Evolutionary conservation across 2,113 vertebrate genomes (phyloP), one percentile per base, ranked within the genome.

Genomic region (Jaculus jaculus): DNA sequence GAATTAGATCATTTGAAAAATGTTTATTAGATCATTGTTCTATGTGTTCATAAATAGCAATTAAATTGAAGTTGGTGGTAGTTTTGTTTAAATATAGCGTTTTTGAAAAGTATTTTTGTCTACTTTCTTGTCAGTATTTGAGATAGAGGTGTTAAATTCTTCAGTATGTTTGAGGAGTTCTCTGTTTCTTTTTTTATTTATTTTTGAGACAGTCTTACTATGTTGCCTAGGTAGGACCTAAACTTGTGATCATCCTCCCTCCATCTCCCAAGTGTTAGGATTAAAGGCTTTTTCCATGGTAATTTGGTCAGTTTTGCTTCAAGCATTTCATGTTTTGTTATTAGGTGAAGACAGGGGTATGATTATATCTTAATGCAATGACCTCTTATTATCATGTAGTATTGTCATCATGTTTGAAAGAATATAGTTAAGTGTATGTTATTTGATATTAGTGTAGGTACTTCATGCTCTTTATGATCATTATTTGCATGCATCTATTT

Each of bases 291-390:
- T 5, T 47, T 47, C 42, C 42, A 6, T 47, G 42, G 42, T 47
- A 78, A 72, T 82, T 82, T 72, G 86, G 4, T 86, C 87, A 74
- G 37, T 90, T 92, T 94, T 63, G 16, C 11, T 68, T 90, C 28
- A 80, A 60, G 8, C 28, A 83, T 83, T 84, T 69, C 17, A 79
- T 72, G 2, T 34, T 58, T 77, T 92, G 20, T 86, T 81, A 94
- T 58, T 71, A 17, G 28, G 3, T 60, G 30, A 74, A 90, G 30
- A 51, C 4, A 63, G 4, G 18, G 12, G 85, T 89, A 42, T 23
- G 11, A 65, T 82, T 42, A 77, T 82, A 12, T 82, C 54, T 11
- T 65, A 12, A 34, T 92, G 54, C 81, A 71, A 7, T 63, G 39
- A 86, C 11, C 6, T 47, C 65, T 66, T 90, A 54, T 71, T 87